A percentile compares a stretch with the other conserved stretches of the same genome.
phyloP scores from a whole-genome alignment of 2,113 vertebrate species.

The Ceyx cyanopectus region DNA sequence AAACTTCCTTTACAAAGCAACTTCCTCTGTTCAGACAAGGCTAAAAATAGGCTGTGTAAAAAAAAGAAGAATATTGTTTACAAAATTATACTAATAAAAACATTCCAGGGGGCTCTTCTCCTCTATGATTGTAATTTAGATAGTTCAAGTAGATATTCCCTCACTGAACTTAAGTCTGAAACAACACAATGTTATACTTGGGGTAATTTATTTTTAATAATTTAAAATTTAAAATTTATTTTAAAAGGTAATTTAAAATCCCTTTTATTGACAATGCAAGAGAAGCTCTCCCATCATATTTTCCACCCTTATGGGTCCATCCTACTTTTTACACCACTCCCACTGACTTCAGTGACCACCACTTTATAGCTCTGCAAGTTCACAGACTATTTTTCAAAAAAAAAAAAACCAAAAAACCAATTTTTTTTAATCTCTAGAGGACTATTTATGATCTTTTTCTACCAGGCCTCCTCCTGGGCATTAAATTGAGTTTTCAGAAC shows the following conservation, averaged over 20 bases:
- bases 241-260: not conserved
- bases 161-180: not conserved
- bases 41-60: conserved; percentile 27
- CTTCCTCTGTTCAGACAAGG: conserved; percentile 21
- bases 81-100: conserved; percentile 23
- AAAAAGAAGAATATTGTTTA: not conserved
- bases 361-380: not conserved
- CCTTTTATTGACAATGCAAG: not conserved
- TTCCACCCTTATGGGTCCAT: not conserved
- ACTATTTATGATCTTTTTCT: not conserved
- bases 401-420: too few species aligned
- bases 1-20: conserved; percentile 11
- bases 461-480: not conserved
- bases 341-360: not conserved
- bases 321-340: not conserved
- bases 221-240: too few species aligned
- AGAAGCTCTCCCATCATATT: not conserved
- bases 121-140: not conserved
- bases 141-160: not conserved
- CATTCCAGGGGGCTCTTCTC: not conserved
- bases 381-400: not conserved
- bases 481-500: not conserved
- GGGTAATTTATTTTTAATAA: too few species aligned
- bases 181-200: not conserved
- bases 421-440: not conserved